Conservation (phyloP, 2,888 invertebrate genomes). For the Andrena marginata region DNA sequence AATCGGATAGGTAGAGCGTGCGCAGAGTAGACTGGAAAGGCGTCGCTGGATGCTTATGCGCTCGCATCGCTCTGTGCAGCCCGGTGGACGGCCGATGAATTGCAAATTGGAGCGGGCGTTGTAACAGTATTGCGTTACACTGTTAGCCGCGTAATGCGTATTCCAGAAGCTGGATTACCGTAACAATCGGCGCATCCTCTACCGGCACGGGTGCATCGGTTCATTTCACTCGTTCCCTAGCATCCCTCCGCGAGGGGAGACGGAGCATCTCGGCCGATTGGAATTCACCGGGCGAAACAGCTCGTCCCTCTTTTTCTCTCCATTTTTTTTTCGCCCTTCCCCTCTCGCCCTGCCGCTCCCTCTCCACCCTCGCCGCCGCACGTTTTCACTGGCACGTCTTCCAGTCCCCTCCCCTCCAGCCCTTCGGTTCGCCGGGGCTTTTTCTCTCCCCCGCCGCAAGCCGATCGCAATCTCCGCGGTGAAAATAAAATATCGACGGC, state of each 20-base stretch:
- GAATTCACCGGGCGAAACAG: slow-evolving; percentile 24
- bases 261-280: slow-evolving; percentile 15
- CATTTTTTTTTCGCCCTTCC: background rate
- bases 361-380: too few relatives aligned
- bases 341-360: background rate
- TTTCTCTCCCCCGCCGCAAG: background rate
- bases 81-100: slow-evolving; percentile 57
- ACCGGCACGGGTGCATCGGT: slow-evolving; percentile 48
- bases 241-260: background rate
- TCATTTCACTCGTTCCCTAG: slow-evolving; percentile 61
- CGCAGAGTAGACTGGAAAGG: slow-evolving; percentile 38
- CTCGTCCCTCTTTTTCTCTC: background rate
- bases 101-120: slow-evolving; percentile 62
- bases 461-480: slow-evolving; percentile 40
- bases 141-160: slow-evolving; percentile 62
- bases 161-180: slow-evolving; percentile 68
- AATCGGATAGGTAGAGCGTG: background rate
- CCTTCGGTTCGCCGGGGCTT: background rate
- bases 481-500: slow-evolving; percentile 53
- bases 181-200: slow-evolving; percentile 67
- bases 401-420: too few relatives aligned
- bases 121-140: slow-evolving; percentile 67
- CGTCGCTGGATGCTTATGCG: slow-evolving; percentile 39
- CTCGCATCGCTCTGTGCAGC: slow-evolving; percentile 50
- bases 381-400: background rate